phyloP scores from a whole-genome alignment of 2,888 invertebrate genomes.

The Linhomoeus sp. region DNA sequence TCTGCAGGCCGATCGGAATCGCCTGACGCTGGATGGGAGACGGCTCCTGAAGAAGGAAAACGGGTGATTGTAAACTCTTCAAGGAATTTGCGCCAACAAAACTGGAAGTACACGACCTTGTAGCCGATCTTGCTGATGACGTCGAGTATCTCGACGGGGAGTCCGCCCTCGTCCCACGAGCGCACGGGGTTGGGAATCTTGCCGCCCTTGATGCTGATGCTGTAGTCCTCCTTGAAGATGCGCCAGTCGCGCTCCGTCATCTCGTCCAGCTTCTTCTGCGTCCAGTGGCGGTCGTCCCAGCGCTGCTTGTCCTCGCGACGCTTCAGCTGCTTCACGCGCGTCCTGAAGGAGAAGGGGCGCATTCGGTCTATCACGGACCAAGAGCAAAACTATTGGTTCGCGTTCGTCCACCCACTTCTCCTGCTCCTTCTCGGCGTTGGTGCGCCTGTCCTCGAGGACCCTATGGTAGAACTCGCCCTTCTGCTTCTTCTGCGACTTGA shows the following conservation, averaged over 20 bases:
- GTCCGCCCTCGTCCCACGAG: constrained; percentile 76
- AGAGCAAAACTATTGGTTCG: background rate
- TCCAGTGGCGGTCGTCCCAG: constrained; percentile 98
- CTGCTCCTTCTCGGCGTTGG: constrained; percentile 87
- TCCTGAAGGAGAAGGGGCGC: constrained; percentile 20
- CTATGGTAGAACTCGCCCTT: constrained; percentile 94
- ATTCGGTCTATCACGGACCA: background rate
- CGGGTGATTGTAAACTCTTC: background rate
- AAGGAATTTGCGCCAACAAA: constrained; percentile 2
- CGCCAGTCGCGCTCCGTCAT: constrained; percentile 99
- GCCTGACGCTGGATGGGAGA: constrained; percentile 98
- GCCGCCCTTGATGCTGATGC: constrained; percentile 86
- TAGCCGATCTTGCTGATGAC: constrained; percentile 86
- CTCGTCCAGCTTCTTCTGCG: constrained; percentile 71
- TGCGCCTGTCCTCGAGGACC: constrained; percentile 73
- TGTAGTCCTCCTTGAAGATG: constrained; percentile 91
- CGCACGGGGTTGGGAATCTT: constrained; percentile 86
- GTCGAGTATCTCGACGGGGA: constrained; percentile 70
- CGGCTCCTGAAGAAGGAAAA: constrained; percentile 46
- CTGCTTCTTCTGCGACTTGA: constrained; percentile 42
- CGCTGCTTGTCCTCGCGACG: constrained; percentile 91
- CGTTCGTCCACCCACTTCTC: constrained; percentile 42
- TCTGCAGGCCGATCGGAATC: constrained; percentile 73
- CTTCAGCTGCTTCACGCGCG: constrained; percentile 70
- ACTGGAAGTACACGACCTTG: constrained; percentile 33